Percentiles rank a stretch among this genome's conserved stretches.
These are phyloP conservation scores for Ganaspis brasiliensis DNA, from an alignment of 2,888 invertebrate species.

Conservation along the genomic window DNA sequence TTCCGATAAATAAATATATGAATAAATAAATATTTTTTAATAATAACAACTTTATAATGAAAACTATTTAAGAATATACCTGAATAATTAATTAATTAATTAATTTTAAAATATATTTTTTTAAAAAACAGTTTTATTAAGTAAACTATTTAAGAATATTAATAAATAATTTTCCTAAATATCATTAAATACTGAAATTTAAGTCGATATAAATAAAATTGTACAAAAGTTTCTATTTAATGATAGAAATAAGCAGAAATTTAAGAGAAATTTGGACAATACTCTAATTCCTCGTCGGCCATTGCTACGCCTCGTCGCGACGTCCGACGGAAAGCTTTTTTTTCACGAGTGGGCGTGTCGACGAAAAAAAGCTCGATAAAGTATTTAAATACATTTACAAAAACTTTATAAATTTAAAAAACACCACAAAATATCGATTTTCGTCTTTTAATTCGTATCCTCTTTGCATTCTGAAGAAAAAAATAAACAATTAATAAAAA, in stretches of 20 bases:
- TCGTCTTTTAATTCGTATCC: too few species aligned
- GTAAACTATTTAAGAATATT: too few species aligned
- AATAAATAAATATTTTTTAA: too few species aligned
- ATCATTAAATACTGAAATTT: background rate
- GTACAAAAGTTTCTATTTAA: background rate
- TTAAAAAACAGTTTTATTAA: too few species aligned
- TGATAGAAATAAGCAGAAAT: background rate
- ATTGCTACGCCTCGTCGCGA: slow-evolving; percentile 63
- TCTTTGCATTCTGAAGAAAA: too few species aligned
- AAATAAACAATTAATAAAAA: background rate
- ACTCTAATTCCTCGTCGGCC: slow-evolving; percentile 58
- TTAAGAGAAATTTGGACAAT: slow-evolving; percentile 11
- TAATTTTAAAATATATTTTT: too few species aligned
- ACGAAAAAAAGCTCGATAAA: background rate
- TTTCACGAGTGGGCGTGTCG: slow-evolving; percentile 41
- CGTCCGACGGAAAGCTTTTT: slow-evolving; percentile 63
- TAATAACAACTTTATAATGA: too few species aligned
- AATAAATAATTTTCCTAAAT: background rate
- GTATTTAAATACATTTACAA: background rate
- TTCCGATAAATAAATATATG: too few species aligned
- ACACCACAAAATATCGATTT: background rate
- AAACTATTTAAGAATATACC: too few species aligned
- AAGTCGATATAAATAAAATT: background rate
- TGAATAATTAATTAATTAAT: too few species aligned
- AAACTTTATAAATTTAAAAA: background rate